Base-by-base conservation (phyloP, 2,113 vertebrate species). In the Chaetorhynchus papuensis region DNA sequence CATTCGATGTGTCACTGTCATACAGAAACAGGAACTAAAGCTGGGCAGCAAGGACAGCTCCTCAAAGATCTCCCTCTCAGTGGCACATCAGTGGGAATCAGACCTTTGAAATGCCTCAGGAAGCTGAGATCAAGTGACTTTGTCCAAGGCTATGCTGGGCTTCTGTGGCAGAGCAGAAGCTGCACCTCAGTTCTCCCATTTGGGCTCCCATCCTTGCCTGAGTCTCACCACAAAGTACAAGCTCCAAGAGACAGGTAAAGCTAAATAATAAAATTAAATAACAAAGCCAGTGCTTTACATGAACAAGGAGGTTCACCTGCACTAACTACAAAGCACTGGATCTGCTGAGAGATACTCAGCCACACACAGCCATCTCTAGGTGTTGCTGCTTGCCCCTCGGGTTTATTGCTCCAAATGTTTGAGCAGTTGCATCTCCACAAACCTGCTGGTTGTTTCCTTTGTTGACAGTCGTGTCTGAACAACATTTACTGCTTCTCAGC, bases 181-280 rank as follows among this genome's bases (percentile, higher is more conserved):
- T 2, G 1, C 31, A 28, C 21, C 37, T 70, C n/a, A 4, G 9
- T n/a, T n/a, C 15, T 49, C 27, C 39, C 3, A 0, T 65, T n/a
- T 12, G 9, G 8, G 13, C 63, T 33, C 61, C 42, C 21, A 6
- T 39, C 45, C 19, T 28, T 37, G 19, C 60, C 70, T 4, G 35
- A 26, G 33, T 47, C 20, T 65, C 19, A 15, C 9, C 47, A 52
- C 60, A 45, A 31, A 54, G 23, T 28, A 65, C 10, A n/a, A 42
- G 8, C 15, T 22, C 11, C 20, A 60, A 30, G 11, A 28, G 7
- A n/a, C n/a, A n/a, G n/a, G n/a, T n/a, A n/a, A n/a, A n/a, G n/a
- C n/a, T n/a, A n/a, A n/a, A n/a, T n/a, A n/a, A n/a, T n/a, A n/a
- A n/a, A n/a, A n/a, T n/a, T n/a, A n/a, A n/a, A n/a, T n/a, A n/a